A percentile compares a stretch with the other conserved stretches of the same genome.
Conservation (phyloP, 1,140 invertebrate genomes). For the Penaeus japonicus region DNA sequence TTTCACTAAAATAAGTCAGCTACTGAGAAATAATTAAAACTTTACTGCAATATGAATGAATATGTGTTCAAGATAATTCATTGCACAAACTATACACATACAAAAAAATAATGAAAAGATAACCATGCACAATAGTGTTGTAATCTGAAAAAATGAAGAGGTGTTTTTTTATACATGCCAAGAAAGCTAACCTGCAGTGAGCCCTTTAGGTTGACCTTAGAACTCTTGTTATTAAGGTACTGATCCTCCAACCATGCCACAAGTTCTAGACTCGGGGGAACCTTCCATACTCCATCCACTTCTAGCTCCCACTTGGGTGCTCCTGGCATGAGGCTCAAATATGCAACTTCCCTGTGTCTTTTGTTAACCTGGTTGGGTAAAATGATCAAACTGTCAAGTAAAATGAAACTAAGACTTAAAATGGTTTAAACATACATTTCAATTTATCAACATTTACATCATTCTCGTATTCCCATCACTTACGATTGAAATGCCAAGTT, state of each 20-base stretch:
- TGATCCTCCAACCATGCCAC: constrained; percentile 84
- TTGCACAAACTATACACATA: not conserved
- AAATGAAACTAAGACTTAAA: not conserved
- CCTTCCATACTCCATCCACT: constrained; percentile 80
- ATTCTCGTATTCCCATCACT: constrained; percentile 58
- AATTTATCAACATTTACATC: no score
- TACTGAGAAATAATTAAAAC: not conserved
- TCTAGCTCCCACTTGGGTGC: constrained; percentile 83
- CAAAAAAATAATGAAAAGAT: not conserved
- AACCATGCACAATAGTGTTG: not conserved
- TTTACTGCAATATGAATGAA: not conserved
- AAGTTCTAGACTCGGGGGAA: constrained; percentile 75
- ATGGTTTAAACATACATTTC: no score
- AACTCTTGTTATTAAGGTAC: constrained; percentile 72
- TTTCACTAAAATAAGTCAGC: no score
- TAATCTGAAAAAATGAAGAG: not conserved
- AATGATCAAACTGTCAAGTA: not conserved
- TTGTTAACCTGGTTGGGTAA: constrained; percentile 21
- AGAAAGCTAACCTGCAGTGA: constrained; percentile 65
- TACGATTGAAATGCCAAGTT: constrained; percentile 75
- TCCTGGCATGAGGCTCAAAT: constrained; percentile 73
- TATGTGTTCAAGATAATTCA: not conserved
- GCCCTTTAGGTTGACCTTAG: constrained; percentile 79
- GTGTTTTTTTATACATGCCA: not conserved
- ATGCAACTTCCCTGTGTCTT: constrained; percentile 70